Evolutionary conservation across 2,797 vertebrate genomes (phyloP).

Genomic region (Tiaroga cobitis): DNA sequence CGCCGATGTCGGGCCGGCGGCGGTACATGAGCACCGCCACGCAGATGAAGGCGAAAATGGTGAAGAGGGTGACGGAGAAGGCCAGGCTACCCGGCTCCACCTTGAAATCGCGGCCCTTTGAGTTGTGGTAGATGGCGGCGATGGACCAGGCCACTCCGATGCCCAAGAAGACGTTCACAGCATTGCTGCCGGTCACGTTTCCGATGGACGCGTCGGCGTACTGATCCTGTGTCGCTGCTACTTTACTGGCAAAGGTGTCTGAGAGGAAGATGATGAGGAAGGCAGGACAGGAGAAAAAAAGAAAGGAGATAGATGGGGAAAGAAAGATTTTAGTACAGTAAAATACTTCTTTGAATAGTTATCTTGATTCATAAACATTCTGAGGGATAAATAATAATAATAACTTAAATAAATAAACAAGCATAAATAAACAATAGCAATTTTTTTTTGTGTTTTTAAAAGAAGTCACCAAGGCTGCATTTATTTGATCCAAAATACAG

Average conservation of each 20-base stretch:
- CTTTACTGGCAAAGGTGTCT: slow-evolving; percentile 99
- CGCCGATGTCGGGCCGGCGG: slow-evolving; percentile 94
- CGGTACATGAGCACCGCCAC: slow-evolving; percentile 94
- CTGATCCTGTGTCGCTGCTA: slow-evolving; percentile 97
- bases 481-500: neutral
- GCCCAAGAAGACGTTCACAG: slow-evolving; percentile 98
- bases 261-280: neutral
- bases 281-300: slow-evolving; percentile 11
- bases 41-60: slow-evolving; percentile 98
- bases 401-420: neutral
- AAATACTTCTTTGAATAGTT: neutral
- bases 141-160: slow-evolving; percentile 99
- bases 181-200: slow-evolving; percentile 98
- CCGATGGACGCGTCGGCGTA: slow-evolving; percentile 98
- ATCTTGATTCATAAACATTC: neutral
- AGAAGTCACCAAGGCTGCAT: neutral
- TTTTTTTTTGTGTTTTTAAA: too few relatives aligned
- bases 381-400: neutral
- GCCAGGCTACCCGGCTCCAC: slow-evolving; percentile 94
- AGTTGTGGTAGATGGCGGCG: slow-evolving; percentile 93
- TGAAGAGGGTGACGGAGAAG: slow-evolving; percentile 99
- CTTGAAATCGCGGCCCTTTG: slow-evolving; percentile 83
- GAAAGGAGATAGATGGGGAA: neutral
- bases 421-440: neutral
- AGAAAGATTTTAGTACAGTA: neutral